Conservation (phyloP, 2,888 invertebrate species). For the Lymantria dispar region DNA sequence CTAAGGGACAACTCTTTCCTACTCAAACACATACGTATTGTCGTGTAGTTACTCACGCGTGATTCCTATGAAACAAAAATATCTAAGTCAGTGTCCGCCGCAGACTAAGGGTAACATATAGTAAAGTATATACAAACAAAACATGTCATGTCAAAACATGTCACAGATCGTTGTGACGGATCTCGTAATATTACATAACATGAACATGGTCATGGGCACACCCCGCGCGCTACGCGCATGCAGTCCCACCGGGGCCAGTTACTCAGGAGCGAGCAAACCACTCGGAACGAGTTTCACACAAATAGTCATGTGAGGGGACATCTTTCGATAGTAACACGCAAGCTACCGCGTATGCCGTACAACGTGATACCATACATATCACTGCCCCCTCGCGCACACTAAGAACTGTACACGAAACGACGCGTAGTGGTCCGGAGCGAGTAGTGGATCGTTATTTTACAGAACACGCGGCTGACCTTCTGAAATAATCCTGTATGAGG, state of each 20-base stretch:
- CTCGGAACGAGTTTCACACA: too few species aligned
- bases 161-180: background rate
- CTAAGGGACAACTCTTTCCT: constrained; percentile 62
- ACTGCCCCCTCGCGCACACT: background rate
- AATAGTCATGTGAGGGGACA: too few species aligned
- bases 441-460: background rate
- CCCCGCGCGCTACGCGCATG: too few species aligned
- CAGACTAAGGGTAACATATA: constrained; percentile 38
- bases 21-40: constrained; percentile 62
- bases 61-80: constrained; percentile 82
- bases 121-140: background rate
- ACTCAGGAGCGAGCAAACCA: too few species aligned
- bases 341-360: too few species aligned
- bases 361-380: background rate
- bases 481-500: constrained; percentile 99
- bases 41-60: constrained; percentile 75
- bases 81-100: constrained; percentile 58
- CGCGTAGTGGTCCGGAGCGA: background rate
- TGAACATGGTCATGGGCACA: too few species aligned
- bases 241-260: too few species aligned
- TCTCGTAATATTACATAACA: too few species aligned
- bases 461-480: constrained; percentile 80
- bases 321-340: too few species aligned
- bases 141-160: background rate
- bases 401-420: background rate